Evolutionary conservation across 2,113 vertebrate genomes (phyloP), one percentile per base, ranked within the genome.

Genomic region (Ptilonorhynchus violaceus): DNA sequence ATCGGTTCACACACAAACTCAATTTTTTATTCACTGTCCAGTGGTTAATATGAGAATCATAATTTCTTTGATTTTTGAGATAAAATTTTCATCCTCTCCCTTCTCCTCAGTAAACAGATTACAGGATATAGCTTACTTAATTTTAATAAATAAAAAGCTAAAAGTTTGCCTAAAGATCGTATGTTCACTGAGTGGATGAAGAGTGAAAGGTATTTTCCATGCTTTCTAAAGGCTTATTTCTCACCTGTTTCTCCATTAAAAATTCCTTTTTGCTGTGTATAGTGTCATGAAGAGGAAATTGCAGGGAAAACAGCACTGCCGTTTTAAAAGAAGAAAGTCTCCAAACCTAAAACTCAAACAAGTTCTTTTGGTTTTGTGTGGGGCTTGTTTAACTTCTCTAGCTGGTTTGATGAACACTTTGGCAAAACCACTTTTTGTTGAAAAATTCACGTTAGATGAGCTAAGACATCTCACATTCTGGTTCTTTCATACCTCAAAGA

Each of bases 281-380:
- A 52, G 20, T 21, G 18, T 53, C 42, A 58, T 20, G 3, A 77
- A 52, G 17, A 59, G 16, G 30, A 85, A 88, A 37, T 19, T 44
- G 23, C 18, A 46, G 13, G 28, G 20, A 88, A 92, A 93, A 42
- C 44, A 86, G 10, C 5, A 23, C 4, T 55, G 16, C 30, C 30
- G 5, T 77, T 35, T 46, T 76, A 22, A 75, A 69, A 66, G 14
- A 74, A 75, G 8, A 13, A 60, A 37, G 49, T 39, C 22, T 22
- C 8, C 19, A 52, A 72, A 75, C 5, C 12, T 70, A 64, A 85
- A 66, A 41, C 18, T 25, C 20, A 22, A 27, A 25, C 11, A 35
- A 3, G 3, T 25, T 35, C 0, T 27, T 86, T 55, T 23, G 6
- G 0, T 73, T 62, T 62, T 53, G 3, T n/a, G 6, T 18, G 22